Conservation (phyloP, 2,888 invertebrate genomes). For the Gnatocerus cornutus region DNA sequence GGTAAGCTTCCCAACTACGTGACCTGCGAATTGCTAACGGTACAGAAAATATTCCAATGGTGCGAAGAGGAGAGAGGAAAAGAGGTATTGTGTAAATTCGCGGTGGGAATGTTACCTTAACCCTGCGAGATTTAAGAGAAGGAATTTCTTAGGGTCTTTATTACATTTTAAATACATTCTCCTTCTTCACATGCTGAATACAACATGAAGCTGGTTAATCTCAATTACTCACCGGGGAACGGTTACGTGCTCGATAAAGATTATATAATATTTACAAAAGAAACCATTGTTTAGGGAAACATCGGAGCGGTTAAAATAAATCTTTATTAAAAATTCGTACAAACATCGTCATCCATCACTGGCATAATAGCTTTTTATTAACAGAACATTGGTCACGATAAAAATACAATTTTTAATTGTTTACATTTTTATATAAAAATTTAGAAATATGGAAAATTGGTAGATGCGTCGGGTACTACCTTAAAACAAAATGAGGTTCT, state of each 20-base stretch:
- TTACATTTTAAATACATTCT: constrained; percentile 44
- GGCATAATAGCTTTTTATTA: constrained; percentile 4
- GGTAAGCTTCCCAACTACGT: constrained; percentile 39
- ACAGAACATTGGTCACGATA: background rate
- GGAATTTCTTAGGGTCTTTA: constrained; percentile 40
- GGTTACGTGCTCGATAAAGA: constrained; percentile 23
- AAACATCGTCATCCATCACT: constrained; percentile 37
- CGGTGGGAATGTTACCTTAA: constrained; percentile 5
- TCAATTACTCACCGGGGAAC: constrained; percentile 37
- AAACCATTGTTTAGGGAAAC: constrained; percentile 24
- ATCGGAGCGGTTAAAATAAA: constrained; percentile 22
- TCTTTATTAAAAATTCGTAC: constrained; percentile 41
- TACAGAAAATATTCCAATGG: constrained; percentile 35
- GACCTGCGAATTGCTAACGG: constrained; percentile 36
- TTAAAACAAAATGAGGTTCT: no score
- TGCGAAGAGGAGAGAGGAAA: constrained; percentile 20
- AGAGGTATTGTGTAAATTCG: constrained; percentile 31
- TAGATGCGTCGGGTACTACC: no score
- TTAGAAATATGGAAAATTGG: no score
- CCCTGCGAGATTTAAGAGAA: constrained; percentile 27
- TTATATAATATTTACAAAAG: constrained; percentile 38
- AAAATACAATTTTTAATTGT: background rate
- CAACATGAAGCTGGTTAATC: constrained; percentile 39
- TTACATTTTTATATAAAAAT: no score
- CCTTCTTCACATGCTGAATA: constrained; percentile 44